Percentiles rank a stretch among this genome's conserved stretches.
phyloP scores from a whole-genome alignment of 2,797 vertebrate genomes.

The Lithobates sylvaticus region DNA sequence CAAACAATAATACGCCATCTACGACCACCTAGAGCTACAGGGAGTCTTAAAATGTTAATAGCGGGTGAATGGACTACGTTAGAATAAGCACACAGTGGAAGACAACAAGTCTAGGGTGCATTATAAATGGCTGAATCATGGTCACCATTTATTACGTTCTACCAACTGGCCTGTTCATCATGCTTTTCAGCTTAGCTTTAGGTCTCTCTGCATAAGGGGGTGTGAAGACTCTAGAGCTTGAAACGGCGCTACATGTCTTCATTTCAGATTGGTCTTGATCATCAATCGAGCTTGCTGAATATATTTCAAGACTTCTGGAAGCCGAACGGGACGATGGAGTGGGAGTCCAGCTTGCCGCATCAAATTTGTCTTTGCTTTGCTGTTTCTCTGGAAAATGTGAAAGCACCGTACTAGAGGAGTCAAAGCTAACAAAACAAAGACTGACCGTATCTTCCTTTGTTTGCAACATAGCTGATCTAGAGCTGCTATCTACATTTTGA shows the following conservation, averaged over 20 bases:
- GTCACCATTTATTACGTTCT: conserved; percentile 91
- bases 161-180: conserved; percentile 93
- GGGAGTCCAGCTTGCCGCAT: conserved; percentile 42
- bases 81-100: conserved; percentile 57
- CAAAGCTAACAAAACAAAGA: neutral
- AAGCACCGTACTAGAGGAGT: conserved; percentile 36
- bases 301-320: conserved; percentile 62
- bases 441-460: conserved; percentile 61
- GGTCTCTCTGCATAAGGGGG: conserved; percentile 73
- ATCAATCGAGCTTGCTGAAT: conserved; percentile 50
- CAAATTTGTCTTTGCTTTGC: conserved; percentile 23
- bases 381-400: conserved; percentile 26
- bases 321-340: conserved; percentile 32
- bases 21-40: conserved; percentile 17
- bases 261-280: conserved; percentile 52
- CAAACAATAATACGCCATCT: conserved; percentile 22
- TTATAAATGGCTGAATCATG: conserved; percentile 85
- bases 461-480: neutral
- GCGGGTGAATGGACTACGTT: conserved; percentile 57
- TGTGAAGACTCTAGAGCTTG: conserved; percentile 63
- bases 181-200: conserved; percentile 76
- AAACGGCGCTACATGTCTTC: conserved; percentile 70
- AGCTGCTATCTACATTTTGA: neutral
- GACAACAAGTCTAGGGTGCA: conserved; percentile 70
- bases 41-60: conserved; percentile 11